Evolutionary conservation across 2,113 vertebrate species (phyloP), one percentile per base, ranked within the genome.

Genomic region (Aplodontia rufa): DNA sequence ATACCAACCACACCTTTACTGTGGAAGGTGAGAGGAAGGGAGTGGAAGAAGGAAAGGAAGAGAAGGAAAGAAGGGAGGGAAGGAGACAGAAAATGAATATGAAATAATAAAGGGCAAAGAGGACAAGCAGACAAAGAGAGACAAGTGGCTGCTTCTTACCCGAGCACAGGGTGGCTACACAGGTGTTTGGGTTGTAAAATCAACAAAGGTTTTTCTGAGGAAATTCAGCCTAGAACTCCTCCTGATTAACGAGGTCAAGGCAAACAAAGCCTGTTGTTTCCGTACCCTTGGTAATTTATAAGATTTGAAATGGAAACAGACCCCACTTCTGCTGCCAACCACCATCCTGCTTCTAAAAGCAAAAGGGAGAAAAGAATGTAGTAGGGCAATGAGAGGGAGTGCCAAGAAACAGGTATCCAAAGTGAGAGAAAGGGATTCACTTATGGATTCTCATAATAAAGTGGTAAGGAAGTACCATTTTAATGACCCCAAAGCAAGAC

Each of bases 151-250:
- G 86, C 49, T 86, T 53, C 81, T 66, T 66, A 30, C 91, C 97
- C 96, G 90, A 89, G 97, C 82, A 66, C 6, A 4, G 53, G 40
- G 95, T 51, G 26, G 71, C 37, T 12, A 64, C 37, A 90, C 93
- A 98, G 97, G 98, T 98, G 98, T 98, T 96, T 84, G 96, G 97
- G 98, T 97, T 95, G 97, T 98, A 98, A 97, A 93, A 97, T 91
- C 35, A 3, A 87, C 90, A 96, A 98, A 98, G 96, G 91, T 98
- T 98, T 98, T 98, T 98, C 98, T 95, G 97, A 98, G 98, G 98
- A 98, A 98, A 98, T 94, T 97, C 96, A 97, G 97, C 96, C 94
- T 93, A 90, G 97, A 87, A 96, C 94, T 97, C 98, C 98, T 98
- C 96, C 97, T 97, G 98, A 96, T 98, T 98, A 98, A 98, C 66